Percentiles rank a stretch among this genome's conserved stretches.
Conservation (phyloP, 2,888 invertebrate species). For the Tridacna crocea region DNA sequence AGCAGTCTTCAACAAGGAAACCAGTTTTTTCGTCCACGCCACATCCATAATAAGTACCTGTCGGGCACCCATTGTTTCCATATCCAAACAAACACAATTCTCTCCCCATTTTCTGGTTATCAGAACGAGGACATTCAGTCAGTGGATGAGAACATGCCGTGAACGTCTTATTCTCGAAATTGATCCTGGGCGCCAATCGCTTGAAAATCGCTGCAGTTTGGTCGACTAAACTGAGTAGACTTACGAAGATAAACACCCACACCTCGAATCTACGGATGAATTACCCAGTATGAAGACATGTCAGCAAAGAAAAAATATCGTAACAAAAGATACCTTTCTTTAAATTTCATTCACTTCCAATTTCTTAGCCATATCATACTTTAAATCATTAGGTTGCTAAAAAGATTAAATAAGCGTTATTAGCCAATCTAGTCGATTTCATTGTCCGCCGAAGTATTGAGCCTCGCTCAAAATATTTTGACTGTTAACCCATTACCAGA, state of each 20-base stretch:
- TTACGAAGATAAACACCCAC: not conserved
- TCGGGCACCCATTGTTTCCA: not conserved
- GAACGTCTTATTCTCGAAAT: not conserved
- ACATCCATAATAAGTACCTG: not conserved
- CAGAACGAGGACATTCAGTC: not conserved
- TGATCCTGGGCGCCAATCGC: not conserved
- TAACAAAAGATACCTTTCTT: not conserved
- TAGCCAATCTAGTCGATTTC: too few relatives aligned
- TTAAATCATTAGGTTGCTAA: not conserved
- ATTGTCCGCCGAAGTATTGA: too few relatives aligned
- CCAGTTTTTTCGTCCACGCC: not conserved
- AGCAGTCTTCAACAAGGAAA: constrained; percentile 5
- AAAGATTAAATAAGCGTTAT: too few relatives aligned
- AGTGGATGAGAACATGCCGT: not conserved
- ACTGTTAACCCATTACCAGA: too few relatives aligned
- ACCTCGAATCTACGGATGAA: not conserved
- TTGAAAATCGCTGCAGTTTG: not conserved
- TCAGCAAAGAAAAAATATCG: constrained; percentile 2
- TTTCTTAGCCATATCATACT: not conserved
- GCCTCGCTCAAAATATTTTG: too few relatives aligned
- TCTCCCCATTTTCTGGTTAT: not conserved
- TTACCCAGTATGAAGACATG: not conserved
- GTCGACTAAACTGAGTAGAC: too few relatives aligned
- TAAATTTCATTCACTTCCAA: not conserved
- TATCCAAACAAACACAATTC: not conserved